Evolutionary conservation across 2,113 vertebrate species (phyloP).

Genomic region (Morone saxatilis): DNA sequence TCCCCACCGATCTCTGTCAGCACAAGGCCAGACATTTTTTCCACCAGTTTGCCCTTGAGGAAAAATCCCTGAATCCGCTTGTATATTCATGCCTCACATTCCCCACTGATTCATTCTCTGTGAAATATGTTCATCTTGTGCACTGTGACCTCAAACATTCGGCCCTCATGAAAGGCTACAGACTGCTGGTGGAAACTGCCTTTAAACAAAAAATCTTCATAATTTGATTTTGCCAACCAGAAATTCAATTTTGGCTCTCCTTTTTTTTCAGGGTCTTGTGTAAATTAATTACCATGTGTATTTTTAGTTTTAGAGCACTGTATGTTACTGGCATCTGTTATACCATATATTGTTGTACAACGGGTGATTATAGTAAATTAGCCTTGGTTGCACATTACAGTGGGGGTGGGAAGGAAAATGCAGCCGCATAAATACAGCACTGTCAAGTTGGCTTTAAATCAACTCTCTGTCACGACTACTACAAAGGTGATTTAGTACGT

Average conservation of each 20-base stretch:
- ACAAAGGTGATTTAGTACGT: no score
- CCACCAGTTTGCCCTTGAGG: conserved; percentile 40
- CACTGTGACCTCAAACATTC: conserved; percentile 32
- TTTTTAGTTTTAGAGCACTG: conserved; percentile 1
- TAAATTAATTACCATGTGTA: conserved; percentile 15
- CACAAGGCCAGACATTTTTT: conserved; percentile 13
- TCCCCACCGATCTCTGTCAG: conserved; percentile 21
- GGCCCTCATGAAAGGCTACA: background rate
- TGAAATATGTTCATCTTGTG: conserved; percentile 30
- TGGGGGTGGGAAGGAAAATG: conserved; percentile 25
- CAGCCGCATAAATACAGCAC: conserved; percentile 17
- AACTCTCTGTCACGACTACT: background rate
- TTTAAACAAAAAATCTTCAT: background rate
- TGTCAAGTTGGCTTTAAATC: conserved; percentile 9
- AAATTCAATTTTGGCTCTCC: background rate
- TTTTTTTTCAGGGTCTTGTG: conserved; percentile 15
- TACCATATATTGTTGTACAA: conserved; percentile 2
- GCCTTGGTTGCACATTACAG: conserved; percentile 2
- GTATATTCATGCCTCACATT: conserved; percentile 48
- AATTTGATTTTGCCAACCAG: conserved; percentile 1
- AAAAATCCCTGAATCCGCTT: conserved; percentile 42
- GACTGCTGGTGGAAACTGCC: background rate
- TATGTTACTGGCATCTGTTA: conserved; percentile 4
- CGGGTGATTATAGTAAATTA: conserved; percentile 29
- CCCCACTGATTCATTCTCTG: conserved; percentile 29